Percentiles rank a stretch among this genome's conserved stretches.
These are phyloP conservation scores for Zaprionus vittiger DNA, from an alignment of 1,140 invertebrate species.

Conservation along the genomic window DNA sequence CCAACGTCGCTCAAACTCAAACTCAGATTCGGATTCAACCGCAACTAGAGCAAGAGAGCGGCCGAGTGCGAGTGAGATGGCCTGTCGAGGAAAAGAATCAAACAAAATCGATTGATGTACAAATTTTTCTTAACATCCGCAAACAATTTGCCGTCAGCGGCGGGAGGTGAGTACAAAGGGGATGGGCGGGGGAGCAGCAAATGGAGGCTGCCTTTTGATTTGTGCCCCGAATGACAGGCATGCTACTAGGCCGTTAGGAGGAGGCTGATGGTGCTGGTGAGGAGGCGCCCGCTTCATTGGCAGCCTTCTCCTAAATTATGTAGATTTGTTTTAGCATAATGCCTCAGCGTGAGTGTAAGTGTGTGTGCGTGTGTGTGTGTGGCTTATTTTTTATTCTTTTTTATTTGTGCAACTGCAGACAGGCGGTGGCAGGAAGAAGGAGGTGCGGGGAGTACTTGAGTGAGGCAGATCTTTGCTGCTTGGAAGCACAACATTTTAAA, in stretches of 20 bases:
- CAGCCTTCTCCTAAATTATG: slow-evolving; percentile 79
- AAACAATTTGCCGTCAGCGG: slow-evolving; percentile 60
- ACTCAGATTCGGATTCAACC: slow-evolving; percentile 1
- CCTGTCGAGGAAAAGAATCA: slow-evolving; percentile 56
- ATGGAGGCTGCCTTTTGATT: slow-evolving; percentile 67
- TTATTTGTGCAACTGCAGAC: slow-evolving; percentile 10
- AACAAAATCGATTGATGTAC: slow-evolving; percentile 83
- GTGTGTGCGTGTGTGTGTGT: slow-evolving; percentile 28
- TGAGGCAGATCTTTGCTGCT: slow-evolving; percentile 52
- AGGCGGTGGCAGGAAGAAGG: neutral
- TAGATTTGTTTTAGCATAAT: slow-evolving; percentile 83
- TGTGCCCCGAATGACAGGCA: slow-evolving; percentile 67
- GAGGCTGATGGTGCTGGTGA: slow-evolving; percentile 12
- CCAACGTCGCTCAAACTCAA: slow-evolving; percentile 54
- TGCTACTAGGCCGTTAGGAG: neutral
- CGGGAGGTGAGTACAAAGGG: neutral
- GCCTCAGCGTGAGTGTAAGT: slow-evolving; percentile 33
- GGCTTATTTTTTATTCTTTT: slow-evolving; percentile 34
- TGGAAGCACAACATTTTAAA: slow-evolving; percentile 72
- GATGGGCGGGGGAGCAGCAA: neutral
- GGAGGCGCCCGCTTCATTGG: slow-evolving; percentile 47
- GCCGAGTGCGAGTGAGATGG: neutral
- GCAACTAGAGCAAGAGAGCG: neutral
- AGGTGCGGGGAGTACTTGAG: neutral
- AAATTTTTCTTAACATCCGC: slow-evolving; percentile 82